A percentile compares a stretch with the other conserved stretches of the same genome.
These are phyloP conservation scores for Engystomops pustulosus DNA, from an alignment of 2,113 vertebrate genomes.

Conservation along the genomic window DNA sequence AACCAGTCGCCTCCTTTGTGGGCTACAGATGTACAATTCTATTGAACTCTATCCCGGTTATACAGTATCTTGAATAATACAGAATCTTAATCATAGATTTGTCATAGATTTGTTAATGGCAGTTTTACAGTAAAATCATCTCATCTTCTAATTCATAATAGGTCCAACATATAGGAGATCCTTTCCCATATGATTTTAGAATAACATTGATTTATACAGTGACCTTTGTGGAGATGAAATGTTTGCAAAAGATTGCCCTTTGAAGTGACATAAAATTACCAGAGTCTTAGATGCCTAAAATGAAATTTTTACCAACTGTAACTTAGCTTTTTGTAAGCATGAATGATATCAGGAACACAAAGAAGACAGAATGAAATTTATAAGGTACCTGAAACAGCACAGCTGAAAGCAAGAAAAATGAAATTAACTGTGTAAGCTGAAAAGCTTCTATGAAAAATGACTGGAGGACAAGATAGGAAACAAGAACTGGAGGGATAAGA, in stretches of 20 bases:
- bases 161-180: constrained; percentile 11
- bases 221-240: constrained; percentile 44
- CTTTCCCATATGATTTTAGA: constrained; percentile 5
- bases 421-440: constrained; percentile 57
- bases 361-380: constrained; percentile 50
- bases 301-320: constrained; percentile 49
- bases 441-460: constrained; percentile 54
- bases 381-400: constrained; percentile 53
- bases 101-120: constrained; percentile 21
- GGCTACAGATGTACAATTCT: no score
- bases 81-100: neutral
- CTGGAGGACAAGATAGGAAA: constrained; percentile 48
- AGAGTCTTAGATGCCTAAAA: constrained; percentile 47
- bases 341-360: constrained; percentile 45
- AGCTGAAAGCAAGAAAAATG: constrained; percentile 50
- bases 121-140: neutral
- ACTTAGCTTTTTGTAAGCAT: constrained; percentile 55
- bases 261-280: constrained; percentile 39
- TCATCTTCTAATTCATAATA: neutral
- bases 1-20: no score
- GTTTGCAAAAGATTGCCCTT: constrained; percentile 48
- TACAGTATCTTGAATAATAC: neutral
- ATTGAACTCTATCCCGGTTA: no score
- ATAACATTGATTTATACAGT: constrained; percentile 34
- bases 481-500: constrained; percentile 7